Evolutionary conservation across 2,888 invertebrate species (phyloP), one percentile per base, ranked within the genome.

Genomic region (Hoplodrina ambigua): DNA sequence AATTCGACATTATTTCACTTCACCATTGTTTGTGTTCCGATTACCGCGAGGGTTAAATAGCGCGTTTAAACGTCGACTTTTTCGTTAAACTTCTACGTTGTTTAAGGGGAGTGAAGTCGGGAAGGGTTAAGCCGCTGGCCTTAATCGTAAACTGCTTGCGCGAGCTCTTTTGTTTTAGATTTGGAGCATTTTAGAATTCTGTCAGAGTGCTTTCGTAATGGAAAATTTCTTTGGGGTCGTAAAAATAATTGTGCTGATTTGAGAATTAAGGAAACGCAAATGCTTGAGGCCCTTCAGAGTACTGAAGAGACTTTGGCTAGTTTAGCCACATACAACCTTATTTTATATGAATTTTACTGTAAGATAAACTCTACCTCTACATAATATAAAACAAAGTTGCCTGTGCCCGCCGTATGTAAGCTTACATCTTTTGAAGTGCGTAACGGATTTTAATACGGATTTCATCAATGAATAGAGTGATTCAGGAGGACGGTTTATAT

Each of bases 11-110:
- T 93, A 94, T 93, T 94, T 92, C 89, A 89, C 90, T 90, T 88
- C 85, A 81, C 93, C 91, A 94, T 95, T 95, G 94, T 95, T 95
- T 95, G 92, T 92, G 93, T 94, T 94, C 89, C 93, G 93, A 94
- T 94, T 94, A 94, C 94, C 91, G 91, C 88, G 89, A 90, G 93
- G 93, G 93, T 94, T 94, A 94, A 95, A 94, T 94, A 92, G 94
- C 91, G 90, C 93, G 91, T 92, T 94, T 92, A 92, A 91, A 87
- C 88, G 90, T 87, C 87, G 91, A 93, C 89, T 94, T 94, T 94
- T 94, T 94, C 92, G 89, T 91, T 91, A 91, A 93, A 94, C 90
- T 94, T 91, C 88, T 81, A 83, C 89, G 89, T 87, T 89, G 89
- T 90, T 91, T 89, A 89, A 90, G 89, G 91, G 89, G 90, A 93